Evolutionary conservation across 2,113 vertebrate genomes (phyloP).

Genomic region (Triplophysa tibetana): DNA sequence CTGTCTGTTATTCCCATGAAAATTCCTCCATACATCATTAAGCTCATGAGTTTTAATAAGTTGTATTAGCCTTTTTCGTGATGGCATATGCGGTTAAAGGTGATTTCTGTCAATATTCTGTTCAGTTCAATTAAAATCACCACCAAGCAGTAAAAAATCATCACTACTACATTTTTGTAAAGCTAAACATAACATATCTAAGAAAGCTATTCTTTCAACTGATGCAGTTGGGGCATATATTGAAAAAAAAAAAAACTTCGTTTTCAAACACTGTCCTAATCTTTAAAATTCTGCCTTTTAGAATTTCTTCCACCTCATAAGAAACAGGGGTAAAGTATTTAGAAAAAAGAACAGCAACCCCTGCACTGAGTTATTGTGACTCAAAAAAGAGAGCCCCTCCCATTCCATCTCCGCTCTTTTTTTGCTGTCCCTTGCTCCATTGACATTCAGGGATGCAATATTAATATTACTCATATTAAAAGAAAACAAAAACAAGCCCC

Average conservation of each 20-base stretch:
- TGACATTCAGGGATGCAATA: slow-evolving; percentile 10
- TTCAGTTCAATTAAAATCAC: neutral
- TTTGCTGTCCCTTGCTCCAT: slow-evolving; percentile 3
- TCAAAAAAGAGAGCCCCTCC: neutral
- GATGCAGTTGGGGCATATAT: neutral
- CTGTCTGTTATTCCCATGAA: no score
- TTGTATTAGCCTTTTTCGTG: neutral
- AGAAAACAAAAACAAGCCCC: neutral
- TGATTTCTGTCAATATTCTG: neutral
- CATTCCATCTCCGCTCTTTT: slow-evolving; percentile 1
- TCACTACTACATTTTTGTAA: neutral
- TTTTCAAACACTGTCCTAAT: neutral
- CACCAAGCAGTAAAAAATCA: neutral
- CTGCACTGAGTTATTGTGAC: slow-evolving; percentile 1
- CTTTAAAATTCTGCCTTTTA: slow-evolving; percentile 9
- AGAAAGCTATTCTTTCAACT: neutral
- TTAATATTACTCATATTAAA: neutral
- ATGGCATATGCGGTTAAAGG: neutral
- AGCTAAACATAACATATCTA: neutral
- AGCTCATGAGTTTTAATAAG: neutral
- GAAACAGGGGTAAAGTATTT: neutral
- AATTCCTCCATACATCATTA: slow-evolving; percentile 26
- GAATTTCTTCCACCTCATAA: neutral
- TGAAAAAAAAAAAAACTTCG: neutral
- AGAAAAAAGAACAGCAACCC: neutral